Evolutionary conservation across 2,113 vertebrate genomes (phyloP), one percentile per base, ranked within the genome.

Genomic region (Thalassoma bifasciatum): DNA sequence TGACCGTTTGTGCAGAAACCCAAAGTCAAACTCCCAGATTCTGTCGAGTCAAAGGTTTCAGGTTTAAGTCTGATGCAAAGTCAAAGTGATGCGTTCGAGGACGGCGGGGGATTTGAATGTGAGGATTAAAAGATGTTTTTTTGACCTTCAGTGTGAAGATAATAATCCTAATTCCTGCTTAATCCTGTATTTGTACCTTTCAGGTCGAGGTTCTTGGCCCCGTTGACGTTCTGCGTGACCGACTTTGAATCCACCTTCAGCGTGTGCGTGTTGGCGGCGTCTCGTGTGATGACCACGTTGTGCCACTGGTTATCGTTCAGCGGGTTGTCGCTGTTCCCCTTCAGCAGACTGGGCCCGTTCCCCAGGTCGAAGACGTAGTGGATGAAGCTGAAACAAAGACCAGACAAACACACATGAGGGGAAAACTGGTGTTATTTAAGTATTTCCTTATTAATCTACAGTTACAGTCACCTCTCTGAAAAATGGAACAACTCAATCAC

Each of bases 281-380:
- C 98, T 30, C 98, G 91, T 0, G 96, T 97, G 85, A 99, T 98
- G 63, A 98, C 96, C 0, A 99, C 97, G 0, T 96, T 98, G 83
- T 99, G 98, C 98, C 98, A 99, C 72, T 97, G 97, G 89, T 99
- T 99, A 82, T 99, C 97, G 53, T 98, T 98, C 68, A 99, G 93
- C 2, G 94, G 93, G 40, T 95, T 96, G 72, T 99, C 97, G 2
- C 96, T 98, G 90, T 99, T 99, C 46, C 97, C 98, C 85, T 99
- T 99, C 88, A 99, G 92, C 77, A 99, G 95, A 64, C 97, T 98
- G 19, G 97, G 96, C n/a, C 98, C 98, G 0, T 99, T 99, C 52
- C 98, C 98, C 50, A 99, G 94, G 87, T 99, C 96, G 68, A 99
- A 98, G 21, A 98, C 97, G 0, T 99, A 99, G 89, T 99, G 98